phyloP scores from a whole-genome alignment of 2,797 vertebrate genomes.

The Enteromius mattozi region DNA sequence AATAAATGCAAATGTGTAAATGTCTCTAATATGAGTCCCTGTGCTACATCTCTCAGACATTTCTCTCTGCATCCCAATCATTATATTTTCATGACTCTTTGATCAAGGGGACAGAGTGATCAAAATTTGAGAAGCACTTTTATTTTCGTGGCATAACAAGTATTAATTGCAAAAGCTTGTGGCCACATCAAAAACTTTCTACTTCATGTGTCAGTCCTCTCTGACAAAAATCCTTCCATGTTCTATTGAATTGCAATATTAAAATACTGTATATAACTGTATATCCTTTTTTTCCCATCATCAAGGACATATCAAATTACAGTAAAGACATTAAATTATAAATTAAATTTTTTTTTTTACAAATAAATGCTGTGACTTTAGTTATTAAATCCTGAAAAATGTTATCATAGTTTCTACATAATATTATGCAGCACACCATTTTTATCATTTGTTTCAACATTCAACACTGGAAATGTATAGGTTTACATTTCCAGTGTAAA shows the following conservation, averaged over 20 bases:
- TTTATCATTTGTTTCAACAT: background rate
- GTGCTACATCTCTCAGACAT: conserved; percentile 15
- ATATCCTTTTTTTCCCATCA: background rate
- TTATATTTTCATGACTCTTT: conserved; percentile 19
- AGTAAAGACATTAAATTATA: background rate
- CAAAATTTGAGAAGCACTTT: conserved; percentile 23
- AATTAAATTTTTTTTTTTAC: background rate
- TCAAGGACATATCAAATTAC: background rate
- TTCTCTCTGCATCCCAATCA: background rate
- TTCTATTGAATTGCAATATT: background rate
- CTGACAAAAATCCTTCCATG: background rate
- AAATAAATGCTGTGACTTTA: background rate
- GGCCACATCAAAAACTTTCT: background rate
- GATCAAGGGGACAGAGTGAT: conserved; percentile 44
- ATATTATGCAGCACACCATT: background rate
- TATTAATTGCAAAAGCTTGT: background rate
- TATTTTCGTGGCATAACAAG: background rate
- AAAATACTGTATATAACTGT: background rate
- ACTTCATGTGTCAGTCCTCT: background rate
- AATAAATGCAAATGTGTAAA: conserved; percentile 28
- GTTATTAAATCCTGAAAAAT: too few relatives aligned
- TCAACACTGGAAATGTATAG: too few relatives aligned
- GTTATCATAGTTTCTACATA: too few relatives aligned
- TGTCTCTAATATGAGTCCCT: conserved; percentile 5
- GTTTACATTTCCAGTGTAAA: too few relatives aligned